Conservation (phyloP, 2,113 vertebrate species). For the Nestor notabilis region DNA sequence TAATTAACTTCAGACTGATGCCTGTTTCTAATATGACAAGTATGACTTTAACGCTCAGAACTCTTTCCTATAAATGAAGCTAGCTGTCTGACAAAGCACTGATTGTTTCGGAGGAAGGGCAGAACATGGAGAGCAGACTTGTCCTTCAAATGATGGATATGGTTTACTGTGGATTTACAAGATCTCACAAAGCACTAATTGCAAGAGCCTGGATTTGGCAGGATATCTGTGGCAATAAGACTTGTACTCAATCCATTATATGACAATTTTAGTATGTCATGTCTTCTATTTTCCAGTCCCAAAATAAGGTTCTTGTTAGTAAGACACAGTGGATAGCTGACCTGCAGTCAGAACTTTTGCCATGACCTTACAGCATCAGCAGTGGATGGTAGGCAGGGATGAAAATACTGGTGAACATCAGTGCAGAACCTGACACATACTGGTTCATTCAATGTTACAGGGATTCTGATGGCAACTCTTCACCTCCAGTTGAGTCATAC, state of each 20-base stretch:
- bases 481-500: background rate
- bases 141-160: background rate
- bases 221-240: background rate
- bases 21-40: background rate
- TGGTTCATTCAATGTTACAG: background rate
- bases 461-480: background rate
- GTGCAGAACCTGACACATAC: background rate
- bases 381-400: background rate
- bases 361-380: background rate
- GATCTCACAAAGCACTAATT: background rate
- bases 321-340: background rate
- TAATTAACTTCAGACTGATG: background rate
- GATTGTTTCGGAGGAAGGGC: background rate
- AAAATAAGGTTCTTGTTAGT: background rate
- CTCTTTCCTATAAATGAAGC: background rate
- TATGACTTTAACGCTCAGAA: background rate
- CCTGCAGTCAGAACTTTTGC: background rate
- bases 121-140: background rate
- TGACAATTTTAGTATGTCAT: background rate
- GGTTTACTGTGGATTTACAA: background rate
- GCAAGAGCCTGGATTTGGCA: background rate
- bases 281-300: background rate
- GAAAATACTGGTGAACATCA: background rate
- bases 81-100: background rate
- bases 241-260: rapidly evolving